Conservation (phyloP, 2,888 invertebrate species). For the Limenitis camilla region DNA sequence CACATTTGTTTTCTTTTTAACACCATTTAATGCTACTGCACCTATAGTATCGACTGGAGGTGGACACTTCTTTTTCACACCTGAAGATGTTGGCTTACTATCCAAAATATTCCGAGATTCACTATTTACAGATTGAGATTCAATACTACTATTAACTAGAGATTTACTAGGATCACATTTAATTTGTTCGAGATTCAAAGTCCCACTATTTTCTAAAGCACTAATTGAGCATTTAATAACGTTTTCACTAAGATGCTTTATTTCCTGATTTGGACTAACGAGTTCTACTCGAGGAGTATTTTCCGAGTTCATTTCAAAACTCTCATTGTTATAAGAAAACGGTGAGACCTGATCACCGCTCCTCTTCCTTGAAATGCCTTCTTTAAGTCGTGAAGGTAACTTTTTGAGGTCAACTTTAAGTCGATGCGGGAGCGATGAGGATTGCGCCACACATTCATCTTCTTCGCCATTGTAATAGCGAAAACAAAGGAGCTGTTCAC, state of each 20-base stretch:
- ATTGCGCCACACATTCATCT: slow-evolving; percentile 78
- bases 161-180: slow-evolving; percentile 70
- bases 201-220: slow-evolving; percentile 66
- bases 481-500: slow-evolving; percentile 80
- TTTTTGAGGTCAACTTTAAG: slow-evolving; percentile 76
- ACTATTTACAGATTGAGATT: slow-evolving; percentile 65
- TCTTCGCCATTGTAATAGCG: slow-evolving; percentile 80
- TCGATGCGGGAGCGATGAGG: slow-evolving; percentile 61
- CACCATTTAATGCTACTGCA: slow-evolving; percentile 64
- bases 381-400: slow-evolving; percentile 71
- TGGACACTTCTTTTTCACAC: slow-evolving; percentile 73
- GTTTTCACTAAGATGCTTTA: slow-evolving; percentile 66
- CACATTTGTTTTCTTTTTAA: slow-evolving; percentile 78
- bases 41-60: slow-evolving; percentile 73
- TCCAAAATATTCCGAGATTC: slow-evolving; percentile 60
- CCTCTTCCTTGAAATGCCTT: slow-evolving; percentile 66
- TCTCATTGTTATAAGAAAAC: slow-evolving; percentile 68
- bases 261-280: slow-evolving; percentile 60
- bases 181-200: slow-evolving; percentile 54
- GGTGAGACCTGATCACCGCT: slow-evolving; percentile 66
- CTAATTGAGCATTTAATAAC: slow-evolving; percentile 75
- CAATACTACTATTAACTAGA: slow-evolving; percentile 61
- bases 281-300: slow-evolving; percentile 56
- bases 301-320: slow-evolving; percentile 69
- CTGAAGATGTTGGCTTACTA: slow-evolving; percentile 57